Evolutionary conservation across 1,140 invertebrate genomes (phyloP).

Genomic region (Frieseomelitta varia): DNA sequence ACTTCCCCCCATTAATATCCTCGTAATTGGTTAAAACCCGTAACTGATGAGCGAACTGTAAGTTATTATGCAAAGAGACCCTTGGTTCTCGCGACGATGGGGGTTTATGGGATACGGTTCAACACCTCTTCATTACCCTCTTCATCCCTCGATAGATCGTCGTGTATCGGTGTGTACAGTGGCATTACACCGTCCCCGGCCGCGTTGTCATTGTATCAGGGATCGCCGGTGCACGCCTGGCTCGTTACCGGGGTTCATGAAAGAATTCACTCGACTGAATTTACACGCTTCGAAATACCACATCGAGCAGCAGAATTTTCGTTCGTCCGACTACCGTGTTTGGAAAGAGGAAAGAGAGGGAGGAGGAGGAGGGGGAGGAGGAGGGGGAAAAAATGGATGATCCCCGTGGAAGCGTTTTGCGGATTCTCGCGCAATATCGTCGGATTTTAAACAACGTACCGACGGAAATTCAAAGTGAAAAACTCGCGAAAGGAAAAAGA

Average conservation of each 20-base stretch:
- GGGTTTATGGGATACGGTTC: conserved; percentile 79
- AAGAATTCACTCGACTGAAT: conserved; percentile 59
- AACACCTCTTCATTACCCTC: conserved; percentile 82
- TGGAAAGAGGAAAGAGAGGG: neutral
- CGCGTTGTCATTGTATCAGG: conserved; percentile 62
- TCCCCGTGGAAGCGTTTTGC: neutral
- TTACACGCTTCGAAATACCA: conserved; percentile 57
- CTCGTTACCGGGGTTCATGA: conserved; percentile 53
- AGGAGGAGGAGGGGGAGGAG: neutral
- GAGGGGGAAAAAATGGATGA: neutral
- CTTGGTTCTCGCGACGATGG: conserved; percentile 71
- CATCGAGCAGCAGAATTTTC: conserved; percentile 11
- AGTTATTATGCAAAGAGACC: conserved; percentile 79
- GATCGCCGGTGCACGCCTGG: conserved; percentile 58
- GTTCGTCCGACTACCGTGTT: neutral
- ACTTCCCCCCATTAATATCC: conserved; percentile 63
- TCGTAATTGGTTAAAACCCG: conserved; percentile 82
- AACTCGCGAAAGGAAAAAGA: neutral
- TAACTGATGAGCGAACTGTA: conserved; percentile 80
- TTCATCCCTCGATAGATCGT: conserved; percentile 69
- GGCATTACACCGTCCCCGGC: conserved; percentile 62
- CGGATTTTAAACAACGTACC: conserved; percentile 2
- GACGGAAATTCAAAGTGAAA: neutral
- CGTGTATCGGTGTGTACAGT: conserved; percentile 57
- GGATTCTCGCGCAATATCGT: neutral